Evolutionary conservation across 2,113 vertebrate genomes (phyloP).

Genomic region (Taxidea taxus): DNA sequence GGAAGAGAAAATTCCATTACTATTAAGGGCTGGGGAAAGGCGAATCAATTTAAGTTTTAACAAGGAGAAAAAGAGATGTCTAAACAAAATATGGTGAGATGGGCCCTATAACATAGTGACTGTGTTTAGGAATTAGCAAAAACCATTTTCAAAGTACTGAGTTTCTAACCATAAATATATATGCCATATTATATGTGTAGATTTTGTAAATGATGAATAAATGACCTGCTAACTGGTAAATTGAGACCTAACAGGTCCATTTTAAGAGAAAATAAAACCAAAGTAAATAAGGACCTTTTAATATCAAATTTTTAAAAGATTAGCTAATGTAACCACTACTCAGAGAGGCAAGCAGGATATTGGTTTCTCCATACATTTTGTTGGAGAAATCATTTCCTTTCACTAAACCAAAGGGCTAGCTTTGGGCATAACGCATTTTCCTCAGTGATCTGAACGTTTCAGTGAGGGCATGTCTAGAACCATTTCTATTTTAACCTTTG

Average conservation of each 20-base stretch:
- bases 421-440: background rate
- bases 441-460: background rate
- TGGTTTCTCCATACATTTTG: background rate
- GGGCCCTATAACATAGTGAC: background rate
- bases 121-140: background rate
- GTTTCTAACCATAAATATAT: background rate
- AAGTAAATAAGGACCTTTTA: background rate
- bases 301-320: background rate
- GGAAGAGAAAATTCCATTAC: background rate
- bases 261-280: background rate
- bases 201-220: background rate
- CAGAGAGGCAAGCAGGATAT: background rate
- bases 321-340: background rate
- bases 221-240: background rate
- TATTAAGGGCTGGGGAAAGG: background rate
- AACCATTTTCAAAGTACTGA: background rate
- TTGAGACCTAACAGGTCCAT: background rate
- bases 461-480: background rate
- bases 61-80: background rate
- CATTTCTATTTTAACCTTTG: background rate
- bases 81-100: background rate
- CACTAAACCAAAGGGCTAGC: background rate
- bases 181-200: rapidly evolving
- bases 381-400: background rate
- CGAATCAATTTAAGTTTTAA: background rate